Conservation (phyloP, 2,113 vertebrate species). For the Oryzias javanicus region DNA sequence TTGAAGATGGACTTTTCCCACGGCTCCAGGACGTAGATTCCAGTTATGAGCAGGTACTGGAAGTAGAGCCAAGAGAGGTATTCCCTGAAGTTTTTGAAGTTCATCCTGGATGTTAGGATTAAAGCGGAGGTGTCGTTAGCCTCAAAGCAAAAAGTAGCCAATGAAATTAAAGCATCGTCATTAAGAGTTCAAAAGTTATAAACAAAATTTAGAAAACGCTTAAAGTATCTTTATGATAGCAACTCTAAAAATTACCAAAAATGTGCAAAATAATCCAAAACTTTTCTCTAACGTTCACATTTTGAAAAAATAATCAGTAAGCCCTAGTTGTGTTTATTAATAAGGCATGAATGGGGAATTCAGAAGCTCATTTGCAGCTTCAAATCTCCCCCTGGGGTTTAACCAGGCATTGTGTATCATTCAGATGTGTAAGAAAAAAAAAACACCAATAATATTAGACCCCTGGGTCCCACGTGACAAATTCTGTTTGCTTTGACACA, state of each 20-base stretch:
- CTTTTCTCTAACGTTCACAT: too few species aligned
- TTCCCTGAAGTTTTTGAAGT: conserved; percentile 84
- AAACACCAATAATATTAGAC: conserved; percentile 21
- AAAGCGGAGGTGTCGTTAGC: not conserved
- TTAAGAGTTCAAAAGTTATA: too few species aligned
- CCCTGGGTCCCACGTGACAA: conserved; percentile 7
- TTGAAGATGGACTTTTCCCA: conserved; percentile 96
- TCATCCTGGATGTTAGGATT: conserved; percentile 74
- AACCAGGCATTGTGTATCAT: conserved; percentile 11
- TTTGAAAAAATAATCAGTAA: too few species aligned
- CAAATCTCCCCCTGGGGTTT: conserved; percentile 4
- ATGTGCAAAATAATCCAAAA: too few species aligned
- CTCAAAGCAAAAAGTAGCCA: not conserved
- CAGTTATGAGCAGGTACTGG: conserved; percentile 95
- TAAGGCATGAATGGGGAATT: not conserved
- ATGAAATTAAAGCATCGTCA: too few species aligned
- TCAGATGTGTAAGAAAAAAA: not conserved
- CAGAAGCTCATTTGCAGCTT: not conserved
- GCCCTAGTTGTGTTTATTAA: conserved; percentile 11
- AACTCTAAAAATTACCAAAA: too few species aligned
- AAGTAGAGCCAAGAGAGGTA: conserved; percentile 93
- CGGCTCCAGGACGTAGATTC: conserved; percentile 94
- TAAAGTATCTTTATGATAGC: too few species aligned
- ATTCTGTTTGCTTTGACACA: not conserved
- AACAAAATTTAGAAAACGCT: too few species aligned